phyloP scores from a whole-genome alignment of 2,113 vertebrate species.

The Pan paniscus region DNA sequence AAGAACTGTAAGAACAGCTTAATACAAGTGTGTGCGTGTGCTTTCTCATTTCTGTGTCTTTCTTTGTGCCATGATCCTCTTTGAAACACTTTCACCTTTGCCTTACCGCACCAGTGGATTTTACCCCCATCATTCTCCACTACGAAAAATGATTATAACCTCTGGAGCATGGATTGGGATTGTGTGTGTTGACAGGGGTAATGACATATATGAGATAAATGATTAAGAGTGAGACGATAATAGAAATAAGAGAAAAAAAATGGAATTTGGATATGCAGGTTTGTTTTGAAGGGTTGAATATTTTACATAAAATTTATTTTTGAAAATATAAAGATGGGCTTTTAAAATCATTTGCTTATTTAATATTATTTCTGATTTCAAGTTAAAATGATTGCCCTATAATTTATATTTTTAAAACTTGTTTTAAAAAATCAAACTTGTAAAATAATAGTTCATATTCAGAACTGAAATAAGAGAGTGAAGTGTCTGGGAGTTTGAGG shows the following conservation, averaged over 20 bases:
- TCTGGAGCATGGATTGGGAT: neutral
- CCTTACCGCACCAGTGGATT: neutral
- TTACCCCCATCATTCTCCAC: neutral
- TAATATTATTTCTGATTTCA: neutral
- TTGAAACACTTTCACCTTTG: neutral
- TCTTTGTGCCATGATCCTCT: neutral
- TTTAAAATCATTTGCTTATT: neutral
- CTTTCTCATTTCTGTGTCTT: neutral
- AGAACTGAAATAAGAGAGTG: neutral
- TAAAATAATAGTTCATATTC: neutral
- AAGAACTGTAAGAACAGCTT: no score
- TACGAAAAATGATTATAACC: neutral
- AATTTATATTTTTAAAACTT: neutral
- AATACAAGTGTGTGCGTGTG: accelerated
- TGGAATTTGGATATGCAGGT: neutral
- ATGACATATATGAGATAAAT: neutral
- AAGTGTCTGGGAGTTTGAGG: neutral
- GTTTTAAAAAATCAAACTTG: neutral
- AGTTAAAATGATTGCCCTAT: neutral
- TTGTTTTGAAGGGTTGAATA: neutral
- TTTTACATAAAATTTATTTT: neutral
- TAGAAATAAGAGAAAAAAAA: neutral
- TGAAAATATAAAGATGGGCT: neutral
- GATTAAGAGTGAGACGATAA: neutral
- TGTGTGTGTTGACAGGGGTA: neutral